These are phyloP conservation scores for Fragariocoptes setiger DNA, from an alignment of 1,140 invertebrate genomes.

Conservation along the genomic window DNA sequence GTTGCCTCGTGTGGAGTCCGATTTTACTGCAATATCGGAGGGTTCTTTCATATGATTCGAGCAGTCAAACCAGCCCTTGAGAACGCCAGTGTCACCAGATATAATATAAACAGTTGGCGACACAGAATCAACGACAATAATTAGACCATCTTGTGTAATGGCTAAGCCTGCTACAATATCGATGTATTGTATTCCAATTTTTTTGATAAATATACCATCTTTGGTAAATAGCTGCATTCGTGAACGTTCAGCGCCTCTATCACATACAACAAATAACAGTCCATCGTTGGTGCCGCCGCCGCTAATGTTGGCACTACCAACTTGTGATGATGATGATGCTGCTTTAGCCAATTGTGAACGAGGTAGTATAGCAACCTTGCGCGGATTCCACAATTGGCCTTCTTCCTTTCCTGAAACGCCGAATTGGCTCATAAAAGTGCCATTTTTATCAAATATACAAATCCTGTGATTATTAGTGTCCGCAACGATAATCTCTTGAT, in stretches of 20 bases:
- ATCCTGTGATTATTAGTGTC: constrained; percentile 88
- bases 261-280: constrained; percentile 58
- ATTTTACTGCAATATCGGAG: constrained; percentile 72
- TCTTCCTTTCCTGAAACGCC: constrained; percentile 67
- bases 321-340: constrained; percentile 22
- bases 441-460: constrained; percentile 65
- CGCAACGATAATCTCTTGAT: constrained; percentile 64
- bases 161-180: constrained; percentile 87
- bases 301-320: constrained; percentile 48
- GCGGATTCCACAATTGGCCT: constrained; percentile 77
- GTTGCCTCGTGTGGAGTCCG: constrained; percentile 33
- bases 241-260: constrained; percentile 72
- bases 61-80: constrained; percentile 79
- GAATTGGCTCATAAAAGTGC: constrained; percentile 51
- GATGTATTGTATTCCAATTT: constrained; percentile 65
- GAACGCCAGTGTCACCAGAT: constrained; percentile 42
- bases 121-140: constrained; percentile 84
- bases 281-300: not conserved
- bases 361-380: constrained; percentile 27
- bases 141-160: constrained; percentile 54
- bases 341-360: not conserved
- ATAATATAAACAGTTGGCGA: constrained; percentile 85
- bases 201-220: constrained; percentile 36
- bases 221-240: constrained; percentile 64
- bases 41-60: constrained; percentile 86